Conservation (phyloP, 2,888 invertebrate species). For the Acrobasis repandana region DNA sequence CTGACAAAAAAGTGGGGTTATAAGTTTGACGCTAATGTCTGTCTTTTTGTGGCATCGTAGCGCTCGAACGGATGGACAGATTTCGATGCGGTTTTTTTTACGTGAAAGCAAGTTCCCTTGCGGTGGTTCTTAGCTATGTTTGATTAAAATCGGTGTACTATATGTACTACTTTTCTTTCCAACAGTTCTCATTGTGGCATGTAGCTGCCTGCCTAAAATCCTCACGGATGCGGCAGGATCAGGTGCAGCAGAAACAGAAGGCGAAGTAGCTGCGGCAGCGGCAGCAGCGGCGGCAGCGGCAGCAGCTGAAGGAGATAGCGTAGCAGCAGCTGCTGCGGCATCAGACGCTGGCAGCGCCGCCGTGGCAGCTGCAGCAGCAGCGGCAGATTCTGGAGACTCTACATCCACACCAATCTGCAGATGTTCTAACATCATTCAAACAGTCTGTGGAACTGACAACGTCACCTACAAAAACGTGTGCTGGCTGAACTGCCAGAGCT, state of each 20-base stretch:
- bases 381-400: background rate
- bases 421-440: background rate
- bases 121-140: too few relatives aligned
- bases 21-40: too few relatives aligned
- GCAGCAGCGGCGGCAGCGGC: background rate
- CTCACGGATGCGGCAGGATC: background rate
- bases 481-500: conserved; percentile 40
- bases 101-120: too few relatives aligned
- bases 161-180: too few relatives aligned
- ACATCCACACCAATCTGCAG: background rate
- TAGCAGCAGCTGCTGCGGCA: background rate
- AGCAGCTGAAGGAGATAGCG: background rate
- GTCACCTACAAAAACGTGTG: conserved; percentile 51
- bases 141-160: too few relatives aligned
- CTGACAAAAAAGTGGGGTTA: too few relatives aligned
- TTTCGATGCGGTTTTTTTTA: too few relatives aligned
- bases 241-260: background rate
- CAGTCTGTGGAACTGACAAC: conserved; percentile 49
- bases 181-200: background rate
- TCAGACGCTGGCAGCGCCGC: background rate
- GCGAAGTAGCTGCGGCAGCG: background rate
- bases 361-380: background rate
- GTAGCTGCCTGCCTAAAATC: background rate
- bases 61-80: too few relatives aligned
- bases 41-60: too few relatives aligned